Conservation (phyloP, 2,797 vertebrate genomes). For the Lophius americanus region DNA sequence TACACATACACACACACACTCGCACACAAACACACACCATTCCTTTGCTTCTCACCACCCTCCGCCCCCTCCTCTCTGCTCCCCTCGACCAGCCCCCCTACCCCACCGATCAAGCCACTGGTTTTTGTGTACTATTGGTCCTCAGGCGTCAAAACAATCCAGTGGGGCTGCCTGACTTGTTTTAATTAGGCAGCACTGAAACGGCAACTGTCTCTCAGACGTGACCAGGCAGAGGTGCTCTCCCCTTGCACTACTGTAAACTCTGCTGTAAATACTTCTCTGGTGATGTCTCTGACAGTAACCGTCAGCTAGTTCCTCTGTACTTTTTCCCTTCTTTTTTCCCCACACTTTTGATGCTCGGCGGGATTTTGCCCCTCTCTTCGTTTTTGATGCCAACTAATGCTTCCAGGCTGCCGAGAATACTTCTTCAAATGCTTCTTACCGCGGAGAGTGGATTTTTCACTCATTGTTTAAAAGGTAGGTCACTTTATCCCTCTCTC, state of each 20-base stretch:
- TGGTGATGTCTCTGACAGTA: constrained; percentile 95
- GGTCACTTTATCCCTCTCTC: constrained; percentile 83
- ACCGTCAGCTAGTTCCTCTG: constrained; percentile 89
- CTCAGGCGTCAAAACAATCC: constrained; percentile 98
- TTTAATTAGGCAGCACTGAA: constrained; percentile 96
- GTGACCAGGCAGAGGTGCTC: constrained; percentile 93
- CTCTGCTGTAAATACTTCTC: constrained; percentile 96
- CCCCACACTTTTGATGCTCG: constrained; percentile 82
- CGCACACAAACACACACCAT: constrained; percentile 33
- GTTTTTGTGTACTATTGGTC: constrained; percentile 94
- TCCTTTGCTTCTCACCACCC: constrained; percentile 81
- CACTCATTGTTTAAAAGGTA: constrained; percentile 94
- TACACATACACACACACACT: constrained; percentile 16
- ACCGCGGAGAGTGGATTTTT: constrained; percentile 89
- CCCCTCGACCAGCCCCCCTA: constrained; percentile 65
- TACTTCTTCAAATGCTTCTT: constrained; percentile 94
- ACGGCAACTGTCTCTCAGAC: constrained; percentile 94
- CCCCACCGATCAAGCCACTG: constrained; percentile 95
- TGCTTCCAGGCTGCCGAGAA: constrained; percentile 88
- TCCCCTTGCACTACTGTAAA: constrained; percentile 88
- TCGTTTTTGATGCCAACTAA: constrained; percentile 83
- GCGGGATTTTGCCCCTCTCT: constrained; percentile 74
- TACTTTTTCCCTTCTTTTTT: constrained; percentile 56
- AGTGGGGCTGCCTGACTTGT: constrained; percentile 96
- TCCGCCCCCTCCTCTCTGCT: constrained; percentile 65